These are phyloP conservation scores for Bagarius yarrelli DNA, from an alignment of 2,113 vertebrate species.

Conservation along the genomic window DNA sequence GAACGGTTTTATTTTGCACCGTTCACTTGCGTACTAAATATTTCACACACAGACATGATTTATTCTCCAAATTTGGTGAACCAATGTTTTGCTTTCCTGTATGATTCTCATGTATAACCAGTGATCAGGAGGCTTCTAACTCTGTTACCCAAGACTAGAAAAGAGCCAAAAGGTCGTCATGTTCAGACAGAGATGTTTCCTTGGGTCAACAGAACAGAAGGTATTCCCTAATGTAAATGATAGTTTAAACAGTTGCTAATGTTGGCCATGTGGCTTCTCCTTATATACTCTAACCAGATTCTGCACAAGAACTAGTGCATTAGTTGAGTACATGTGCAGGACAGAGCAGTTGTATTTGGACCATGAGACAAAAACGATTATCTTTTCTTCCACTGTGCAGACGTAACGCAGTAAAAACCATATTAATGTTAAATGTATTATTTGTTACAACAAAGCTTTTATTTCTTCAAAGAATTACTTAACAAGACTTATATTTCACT, in stretches of 20 bases:
- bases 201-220: constrained; percentile 7
- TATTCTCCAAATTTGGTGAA: constrained; percentile 52
- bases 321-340: neutral
- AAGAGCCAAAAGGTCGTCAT: constrained; percentile 45
- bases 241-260: constrained; percentile 9
- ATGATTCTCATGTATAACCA: constrained; percentile 43
- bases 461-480: neutral
- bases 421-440: neutral
- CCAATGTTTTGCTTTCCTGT: constrained; percentile 46
- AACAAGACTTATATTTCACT: neutral
- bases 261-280: neutral
- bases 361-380: constrained; percentile 51
- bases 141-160: constrained; percentile 3
- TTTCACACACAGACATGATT: constrained; percentile 33
- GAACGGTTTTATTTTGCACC: constrained; percentile 3
- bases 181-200: constrained; percentile 17
- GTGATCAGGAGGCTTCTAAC: constrained; percentile 36
- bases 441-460: neutral
- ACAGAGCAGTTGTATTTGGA: neutral
- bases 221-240: neutral
- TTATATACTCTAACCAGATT: neutral
- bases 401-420: neutral
- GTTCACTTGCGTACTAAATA: neutral
- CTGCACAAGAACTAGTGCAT: neutral
- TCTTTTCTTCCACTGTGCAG: constrained; percentile 25